Evolutionary conservation across 2,113 vertebrate species (phyloP).

Genomic region (Craseonycteris thonglongyai): DNA sequence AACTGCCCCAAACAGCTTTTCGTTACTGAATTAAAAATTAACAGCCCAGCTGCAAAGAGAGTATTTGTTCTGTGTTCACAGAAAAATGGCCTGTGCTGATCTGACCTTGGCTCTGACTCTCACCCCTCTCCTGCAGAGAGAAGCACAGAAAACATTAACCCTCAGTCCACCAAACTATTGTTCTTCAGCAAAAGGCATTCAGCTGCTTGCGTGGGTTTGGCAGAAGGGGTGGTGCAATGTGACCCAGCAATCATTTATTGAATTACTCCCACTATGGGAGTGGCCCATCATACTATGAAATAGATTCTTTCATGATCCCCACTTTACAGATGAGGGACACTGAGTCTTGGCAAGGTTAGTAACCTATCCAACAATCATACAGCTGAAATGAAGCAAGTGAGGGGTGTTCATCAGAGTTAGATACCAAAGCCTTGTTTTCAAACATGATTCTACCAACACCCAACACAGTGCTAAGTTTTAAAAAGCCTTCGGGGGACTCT

Average conservation of each 20-base stretch:
- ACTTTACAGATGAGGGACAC: neutral
- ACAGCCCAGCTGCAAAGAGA: neutral
- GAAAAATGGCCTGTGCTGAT: neutral
- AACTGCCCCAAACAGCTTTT: neutral
- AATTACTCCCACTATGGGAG: rapidly evolving
- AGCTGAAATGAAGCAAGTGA: neutral
- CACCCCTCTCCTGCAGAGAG: neutral
- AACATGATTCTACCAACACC: neutral
- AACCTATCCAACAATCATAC: neutral
- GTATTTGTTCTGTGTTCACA: neutral
- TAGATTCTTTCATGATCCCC: neutral
- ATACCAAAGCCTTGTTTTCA: neutral
- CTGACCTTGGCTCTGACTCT: slow-evolving; percentile 33
- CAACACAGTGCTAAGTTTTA: neutral
- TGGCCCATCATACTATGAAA: rapidly evolving
- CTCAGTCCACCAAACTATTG: neutral
- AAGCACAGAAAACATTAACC: neutral
- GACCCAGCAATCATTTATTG: rapidly evolving
- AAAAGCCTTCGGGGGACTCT: neutral
- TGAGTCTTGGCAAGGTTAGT: neutral
- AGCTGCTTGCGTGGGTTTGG: neutral
- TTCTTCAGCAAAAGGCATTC: neutral
- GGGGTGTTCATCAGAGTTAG: neutral
- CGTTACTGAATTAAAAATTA: neutral
- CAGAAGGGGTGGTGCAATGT: rapidly evolving